These are phyloP conservation scores for Oncorhynchus kisutch DNA, from an alignment of 2,113 vertebrate genomes.

Conservation along the genomic window DNA sequence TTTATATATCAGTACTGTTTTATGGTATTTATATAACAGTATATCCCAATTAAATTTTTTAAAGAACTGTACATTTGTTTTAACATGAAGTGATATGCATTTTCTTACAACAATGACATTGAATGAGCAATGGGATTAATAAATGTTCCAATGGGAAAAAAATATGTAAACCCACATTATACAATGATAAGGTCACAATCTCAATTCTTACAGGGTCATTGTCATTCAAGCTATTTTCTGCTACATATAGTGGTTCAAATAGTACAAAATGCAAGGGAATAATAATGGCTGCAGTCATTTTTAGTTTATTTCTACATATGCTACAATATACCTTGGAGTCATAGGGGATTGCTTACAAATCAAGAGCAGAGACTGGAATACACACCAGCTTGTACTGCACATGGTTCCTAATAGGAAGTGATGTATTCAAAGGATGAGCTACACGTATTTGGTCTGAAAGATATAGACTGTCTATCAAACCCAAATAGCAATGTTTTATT, in stretches of 20 bases:
- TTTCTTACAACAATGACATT: conserved; percentile 13
- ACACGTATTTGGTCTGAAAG: not conserved
- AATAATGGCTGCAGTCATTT: too few relatives aligned
- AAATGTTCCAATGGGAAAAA: not conserved
- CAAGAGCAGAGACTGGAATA: too few relatives aligned
- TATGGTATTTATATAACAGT: not conserved
- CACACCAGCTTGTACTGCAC: too few relatives aligned
- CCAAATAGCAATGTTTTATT: not conserved
- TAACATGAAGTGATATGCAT: conserved; percentile 13
- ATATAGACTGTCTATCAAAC: not conserved
- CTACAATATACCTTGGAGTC: too few relatives aligned
- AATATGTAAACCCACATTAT: not conserved
- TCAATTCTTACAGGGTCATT: not conserved
- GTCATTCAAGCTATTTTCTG: not conserved
- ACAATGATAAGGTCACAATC: not conserved
- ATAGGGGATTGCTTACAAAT: too few relatives aligned
- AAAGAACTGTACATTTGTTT: conserved; percentile 32
- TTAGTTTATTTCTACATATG: too few relatives aligned
- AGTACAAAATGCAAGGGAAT: not conserved
- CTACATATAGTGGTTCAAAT: not conserved
- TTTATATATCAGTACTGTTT: conserved; percentile 4
- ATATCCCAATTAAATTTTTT: conserved; percentile 11
- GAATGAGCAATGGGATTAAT: not conserved
- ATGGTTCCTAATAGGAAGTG: not conserved
- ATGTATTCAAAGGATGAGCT: not conserved